Evolutionary conservation across 2,888 invertebrate genomes (phyloP), one percentile per base, ranked within the genome.

Genomic region (Cryptocephalus primarius): DNA sequence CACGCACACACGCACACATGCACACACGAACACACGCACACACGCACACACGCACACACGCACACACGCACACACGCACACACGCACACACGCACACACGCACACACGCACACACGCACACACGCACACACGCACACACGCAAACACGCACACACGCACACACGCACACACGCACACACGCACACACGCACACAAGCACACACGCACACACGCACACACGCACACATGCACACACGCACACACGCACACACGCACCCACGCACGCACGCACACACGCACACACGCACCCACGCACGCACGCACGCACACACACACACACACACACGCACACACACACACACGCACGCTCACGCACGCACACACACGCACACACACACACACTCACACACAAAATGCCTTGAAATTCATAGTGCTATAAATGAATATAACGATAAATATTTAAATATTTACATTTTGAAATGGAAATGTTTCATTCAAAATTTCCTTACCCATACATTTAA

Each of bases 301-400:
- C 40, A 11, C 12, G 9, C 40, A 40, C 22, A 6, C 22, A 22
- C 40, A 40, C 40, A 40, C 40, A 40, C 40, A 40, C 40, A 40
- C 40, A 40, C 40, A 40, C 12, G 9, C 40, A 40, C 40, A 40
- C 40, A 40, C 40, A 40, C 40, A 40, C 40, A 40, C 40, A 40
- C 40, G 9, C 40, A 40, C 40, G 9, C 40, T 8, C 40, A 40
- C 12, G 9, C 40, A 9, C 40, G 6, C 40, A 40, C 40, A 9
- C 40, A 40, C 40, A 40, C 40, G 22, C 40, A 40, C 9, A 40
- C 40, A 9, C 22, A 22, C 22, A 22, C 6, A 6, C 22, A 22
- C 22, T 4, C 22, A 6, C 22, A 22, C 22, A 22, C 40, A n/a
- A n/a, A n/a, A n/a, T n/a, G n/a, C n/a, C n/a, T n/a, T n/a, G n/a